Conservation (phyloP, 2,797 vertebrate genomes). For the Podarcis siculus region DNA sequence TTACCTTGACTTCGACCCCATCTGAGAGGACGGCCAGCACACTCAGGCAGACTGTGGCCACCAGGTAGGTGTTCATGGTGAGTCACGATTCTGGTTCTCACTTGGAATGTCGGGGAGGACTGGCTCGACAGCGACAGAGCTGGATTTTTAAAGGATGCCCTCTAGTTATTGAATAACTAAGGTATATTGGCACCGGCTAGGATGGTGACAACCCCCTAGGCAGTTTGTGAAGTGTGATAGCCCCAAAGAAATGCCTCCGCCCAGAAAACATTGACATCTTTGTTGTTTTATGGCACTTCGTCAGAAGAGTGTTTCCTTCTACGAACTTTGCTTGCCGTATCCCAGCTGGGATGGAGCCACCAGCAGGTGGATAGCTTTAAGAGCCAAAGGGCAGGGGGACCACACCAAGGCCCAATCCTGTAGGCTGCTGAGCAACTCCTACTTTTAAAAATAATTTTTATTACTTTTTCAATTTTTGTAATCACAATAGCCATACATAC, state of each 20-base stretch:
- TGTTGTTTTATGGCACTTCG: background rate
- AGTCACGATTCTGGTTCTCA: background rate
- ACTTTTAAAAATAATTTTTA: no score
- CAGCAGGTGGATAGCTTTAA: background rate
- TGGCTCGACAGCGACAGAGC: no score
- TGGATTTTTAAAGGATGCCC: background rate
- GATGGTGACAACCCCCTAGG: background rate
- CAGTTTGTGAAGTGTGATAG: background rate
- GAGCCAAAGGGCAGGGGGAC: background rate
- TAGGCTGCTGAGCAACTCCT: no score
- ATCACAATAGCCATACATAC: no score
- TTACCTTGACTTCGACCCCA: slow-evolving; percentile 27
- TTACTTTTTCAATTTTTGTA: no score
- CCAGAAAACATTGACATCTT: background rate
- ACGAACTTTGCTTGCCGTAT: background rate
- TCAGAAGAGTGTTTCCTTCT: background rate
- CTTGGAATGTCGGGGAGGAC: background rate
- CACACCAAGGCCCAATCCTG: no score
- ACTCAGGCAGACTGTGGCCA: background rate
- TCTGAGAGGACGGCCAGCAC: background rate
- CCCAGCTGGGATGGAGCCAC: background rate
- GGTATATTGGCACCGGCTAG: background rate
- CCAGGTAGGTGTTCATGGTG: background rate
- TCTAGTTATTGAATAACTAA: slow-evolving; percentile 31
- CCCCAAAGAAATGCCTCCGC: background rate